Percentiles rank a stretch among this genome's conserved stretches.
phyloP scores from a whole-genome alignment of 2,797 vertebrate genomes.

The Octomys mimax region DNA sequence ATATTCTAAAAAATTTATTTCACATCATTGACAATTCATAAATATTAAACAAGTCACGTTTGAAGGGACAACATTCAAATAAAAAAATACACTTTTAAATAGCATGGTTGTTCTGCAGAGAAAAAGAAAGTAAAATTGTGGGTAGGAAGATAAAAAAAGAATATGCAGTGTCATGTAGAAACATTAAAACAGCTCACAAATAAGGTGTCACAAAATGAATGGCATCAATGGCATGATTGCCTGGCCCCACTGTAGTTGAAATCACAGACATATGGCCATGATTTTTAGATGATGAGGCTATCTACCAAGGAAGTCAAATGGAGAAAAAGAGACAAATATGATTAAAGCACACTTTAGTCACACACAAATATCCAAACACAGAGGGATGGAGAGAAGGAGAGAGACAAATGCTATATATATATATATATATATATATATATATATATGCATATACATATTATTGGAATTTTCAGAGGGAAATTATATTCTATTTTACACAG shows the following conservation, averaged over 20 bases:
- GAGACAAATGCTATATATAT: fast-evolving
- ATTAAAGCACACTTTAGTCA: neutral
- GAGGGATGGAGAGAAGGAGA: neutral
- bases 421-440: neutral
- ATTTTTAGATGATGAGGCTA: neutral
- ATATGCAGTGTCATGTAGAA: neutral
- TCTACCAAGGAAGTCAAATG: neutral
- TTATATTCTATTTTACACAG: neutral
- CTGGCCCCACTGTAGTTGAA: neutral
- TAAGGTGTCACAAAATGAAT: neutral
- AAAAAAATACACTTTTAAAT: conserved; percentile 17
- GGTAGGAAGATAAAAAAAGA: neutral
- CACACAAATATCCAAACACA: neutral
- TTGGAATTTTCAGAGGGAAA: neutral
- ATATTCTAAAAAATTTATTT: neutral
- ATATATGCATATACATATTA: neutral
- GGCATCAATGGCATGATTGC: neutral
- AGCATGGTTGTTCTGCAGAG: neutral
- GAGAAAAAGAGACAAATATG: neutral
- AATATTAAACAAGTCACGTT: neutral
- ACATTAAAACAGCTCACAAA: neutral
- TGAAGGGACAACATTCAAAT: neutral
- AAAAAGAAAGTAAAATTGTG: neutral
- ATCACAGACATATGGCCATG: neutral
- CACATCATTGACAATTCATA: neutral